These are phyloP conservation scores for Scaptomyza montana DNA, from an alignment of 1,140 invertebrate genomes.

Conservation along the genomic window DNA sequence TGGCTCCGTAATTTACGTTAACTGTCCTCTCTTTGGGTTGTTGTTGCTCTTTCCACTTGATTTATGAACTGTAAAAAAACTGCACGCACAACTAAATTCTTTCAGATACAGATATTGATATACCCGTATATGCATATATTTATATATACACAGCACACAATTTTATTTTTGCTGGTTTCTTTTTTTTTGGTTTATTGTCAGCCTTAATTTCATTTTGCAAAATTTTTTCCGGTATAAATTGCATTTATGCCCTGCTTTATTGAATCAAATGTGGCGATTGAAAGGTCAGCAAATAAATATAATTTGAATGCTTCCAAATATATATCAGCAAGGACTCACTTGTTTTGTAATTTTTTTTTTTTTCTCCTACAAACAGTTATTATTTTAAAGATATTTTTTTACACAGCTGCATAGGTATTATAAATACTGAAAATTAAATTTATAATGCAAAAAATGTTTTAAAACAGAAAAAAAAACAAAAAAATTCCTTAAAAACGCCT, in stretches of 20 bases:
- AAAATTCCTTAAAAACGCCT: too few relatives aligned
- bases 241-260: slow-evolving; percentile 18
- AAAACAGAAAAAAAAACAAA: too few relatives aligned
- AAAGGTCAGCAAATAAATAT: slow-evolving; percentile 16
- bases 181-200: slow-evolving; percentile 43
- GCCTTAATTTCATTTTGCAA: slow-evolving; percentile 51
- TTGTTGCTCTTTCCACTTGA: slow-evolving; percentile 43
- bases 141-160: neutral
- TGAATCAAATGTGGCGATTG: slow-evolving; percentile 32
- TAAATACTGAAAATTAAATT: too few relatives aligned
- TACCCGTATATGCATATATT: neutral
- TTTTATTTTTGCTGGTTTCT: neutral
- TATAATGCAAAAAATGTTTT: too few relatives aligned
- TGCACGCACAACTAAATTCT: slow-evolving; percentile 32
- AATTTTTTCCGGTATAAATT: slow-evolving; percentile 16
- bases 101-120: slow-evolving; percentile 9
- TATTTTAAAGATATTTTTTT: too few relatives aligned
- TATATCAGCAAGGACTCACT: neutral
- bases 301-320: neutral
- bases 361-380: too few relatives aligned
- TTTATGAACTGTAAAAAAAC: slow-evolving; percentile 72
- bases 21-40: slow-evolving; percentile 62
- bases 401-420: too few relatives aligned
- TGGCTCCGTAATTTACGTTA: slow-evolving; percentile 80
- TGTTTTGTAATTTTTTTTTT: neutral